Base-by-base conservation (phyloP, 2,113 vertebrate species). In the Brachionichthys hirsutus region DNA sequence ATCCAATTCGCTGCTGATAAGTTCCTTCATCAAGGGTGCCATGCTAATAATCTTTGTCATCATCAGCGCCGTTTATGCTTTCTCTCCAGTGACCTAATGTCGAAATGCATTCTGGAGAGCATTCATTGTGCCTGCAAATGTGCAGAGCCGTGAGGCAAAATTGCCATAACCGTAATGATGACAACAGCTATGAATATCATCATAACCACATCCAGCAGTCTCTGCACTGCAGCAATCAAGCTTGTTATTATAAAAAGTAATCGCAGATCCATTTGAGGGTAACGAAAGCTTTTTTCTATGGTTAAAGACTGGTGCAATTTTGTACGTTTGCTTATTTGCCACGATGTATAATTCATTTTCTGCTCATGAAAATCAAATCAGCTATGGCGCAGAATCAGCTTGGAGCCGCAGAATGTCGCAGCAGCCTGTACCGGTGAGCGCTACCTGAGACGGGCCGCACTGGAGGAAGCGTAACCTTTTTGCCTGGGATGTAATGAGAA, bases 141-240 rank as follows among this genome's bases (percentile, higher is more conserved):
- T 70, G 54, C 34, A 1, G 63, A 41, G 65, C 83, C 61, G 58
- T 59, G 65, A 53, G 41, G 75, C 62, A 67, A 77, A 80, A 75
- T 73, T 75, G 67, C 78, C 70, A 50, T 73, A 71, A 70, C 61
- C 12, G 34, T 78, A 81, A 81, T 82, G 77, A 83, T 70, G 78
- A 85, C 72, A 84, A 80, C 74, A 54, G 52, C 79, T 62, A 76
- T 81, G 86, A 87, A 85, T 87, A 77, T 78, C 72, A 87, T 84
- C 73, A 74, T 46, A 81, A 77, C 59, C 66, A 70, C 41, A 62
- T 75, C 80, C 68, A 41, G 69, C 59, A 48, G 54, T 44, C 75
- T 62, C 50, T 19, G 72, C 64, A 62, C 62, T 70, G 56, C 50
- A 68, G 75, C 67, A 43, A 17, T 63, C 66, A 73, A 54, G 62